phyloP scores from a whole-genome alignment of 2,888 invertebrate species.

The Phasia obesa region DNA sequence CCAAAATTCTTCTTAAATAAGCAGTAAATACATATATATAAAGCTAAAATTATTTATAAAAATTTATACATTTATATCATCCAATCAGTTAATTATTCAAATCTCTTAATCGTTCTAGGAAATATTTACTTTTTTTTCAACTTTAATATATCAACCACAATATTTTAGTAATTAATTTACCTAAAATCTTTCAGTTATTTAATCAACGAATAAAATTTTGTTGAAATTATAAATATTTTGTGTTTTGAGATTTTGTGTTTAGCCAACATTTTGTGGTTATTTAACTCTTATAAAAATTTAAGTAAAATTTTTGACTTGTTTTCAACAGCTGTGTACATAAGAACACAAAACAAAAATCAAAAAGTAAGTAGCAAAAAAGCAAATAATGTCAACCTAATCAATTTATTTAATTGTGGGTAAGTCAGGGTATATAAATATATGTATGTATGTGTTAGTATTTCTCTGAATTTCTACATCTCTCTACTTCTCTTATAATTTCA shows the following conservation, averaged over 20 bases:
- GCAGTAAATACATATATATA: too few species aligned
- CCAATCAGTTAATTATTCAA: too few species aligned
- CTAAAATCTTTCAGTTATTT: slow-evolving; percentile 41
- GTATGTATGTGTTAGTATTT: background rate
- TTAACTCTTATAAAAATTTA: slow-evolving; percentile 14
- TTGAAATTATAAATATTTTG: slow-evolving; percentile 18
- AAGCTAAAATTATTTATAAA: too few species aligned
- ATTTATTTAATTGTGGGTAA: slow-evolving; percentile 42
- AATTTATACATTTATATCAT: too few species aligned
- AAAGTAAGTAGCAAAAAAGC: background rate
- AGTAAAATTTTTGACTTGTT: slow-evolving; percentile 3
- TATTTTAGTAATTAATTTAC: slow-evolving; percentile 56
- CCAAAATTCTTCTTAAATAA: too few species aligned
- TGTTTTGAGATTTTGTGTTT: slow-evolving; percentile 35
- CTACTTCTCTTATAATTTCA: background rate
- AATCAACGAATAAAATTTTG: slow-evolving; percentile 26
- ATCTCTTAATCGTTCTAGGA: background rate
- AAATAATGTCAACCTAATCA: slow-evolving; percentile 53
- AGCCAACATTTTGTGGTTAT: slow-evolving; percentile 61
- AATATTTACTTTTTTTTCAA: background rate
- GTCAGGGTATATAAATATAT: background rate
- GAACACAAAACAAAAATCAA: slow-evolving; percentile 15
- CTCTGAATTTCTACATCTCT: background rate
- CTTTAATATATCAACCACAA: slow-evolving; percentile 35
- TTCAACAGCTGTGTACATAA: slow-evolving; percentile 1